Evolutionary conservation across 1,140 invertebrate genomes (phyloP), one percentile per base, ranked within the genome.

Genomic region (Polyergus mexicanus): DNA sequence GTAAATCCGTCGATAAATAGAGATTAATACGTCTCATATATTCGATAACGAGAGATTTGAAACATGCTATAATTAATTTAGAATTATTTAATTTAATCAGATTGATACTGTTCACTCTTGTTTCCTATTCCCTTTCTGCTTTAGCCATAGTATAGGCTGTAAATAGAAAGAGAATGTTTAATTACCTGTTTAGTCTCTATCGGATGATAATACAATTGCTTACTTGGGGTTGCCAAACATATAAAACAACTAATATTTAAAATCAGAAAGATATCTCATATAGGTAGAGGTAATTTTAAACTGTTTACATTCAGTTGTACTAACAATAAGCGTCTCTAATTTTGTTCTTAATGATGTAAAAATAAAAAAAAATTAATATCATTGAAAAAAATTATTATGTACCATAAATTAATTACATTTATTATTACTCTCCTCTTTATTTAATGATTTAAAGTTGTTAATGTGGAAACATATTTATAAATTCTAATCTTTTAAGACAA

Each of bases 111-210:
- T 35, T 35, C n/a, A 72, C 1, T 54, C 19, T 60, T 44, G 28
- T 83, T 83, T 58, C 41, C 19, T 25, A 81, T 81, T 81, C 54
- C 13, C 78, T 81, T 81, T 81, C 4, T 25, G 51, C 11, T 28
- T 44, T 32, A 71, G 1, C 32, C 6, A 58, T 11, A 44, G 7
- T 19, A 11, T 8, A 8, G 11, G 13, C 3, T 44, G 8, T 38
- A 60, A 2, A 44, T 44, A 38, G 25, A 81, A 81, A 81, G 78
- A 60, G 78, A 83, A 83, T 83, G 3, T 13, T 22, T 72, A 47
- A 83, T 83, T 74, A 13, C 19, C 25, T 19, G 11, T 19, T 60
- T 62, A 44, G 1, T 7, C 13, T 4, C 19, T 44, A 38, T 41
- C 38, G 8, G 22, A 69, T 41, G 66, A 41, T 71, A 72, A 13